Percentiles rank a stretch among this genome's conserved stretches.
Conservation (phyloP, 2,797 vertebrate species). For the Dicrostonyx torquatus region DNA sequence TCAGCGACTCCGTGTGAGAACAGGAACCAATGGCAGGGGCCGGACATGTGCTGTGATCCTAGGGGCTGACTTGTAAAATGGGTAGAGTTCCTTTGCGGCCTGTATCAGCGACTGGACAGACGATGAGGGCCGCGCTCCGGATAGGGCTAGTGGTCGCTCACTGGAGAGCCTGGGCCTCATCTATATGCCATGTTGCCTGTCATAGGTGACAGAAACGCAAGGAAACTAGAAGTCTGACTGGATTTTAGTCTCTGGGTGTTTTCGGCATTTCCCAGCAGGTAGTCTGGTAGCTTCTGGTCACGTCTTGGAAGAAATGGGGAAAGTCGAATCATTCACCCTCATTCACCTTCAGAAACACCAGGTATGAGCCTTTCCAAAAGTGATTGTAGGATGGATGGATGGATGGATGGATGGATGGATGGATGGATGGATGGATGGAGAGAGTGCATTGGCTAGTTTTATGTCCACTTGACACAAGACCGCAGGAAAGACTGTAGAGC, state of each 20-base stretch:
- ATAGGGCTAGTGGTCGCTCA: rapidly evolving
- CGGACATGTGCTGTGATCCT: neutral
- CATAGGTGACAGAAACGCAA: neutral
- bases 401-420: no score
- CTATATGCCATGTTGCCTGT: neutral
- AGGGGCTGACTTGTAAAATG: neutral
- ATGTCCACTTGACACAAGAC: no score
- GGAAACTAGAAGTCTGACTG: neutral
- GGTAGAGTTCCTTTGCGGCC: neutral
- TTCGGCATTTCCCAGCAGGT: no score
- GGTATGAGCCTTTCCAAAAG: no score
- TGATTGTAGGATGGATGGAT: no score
- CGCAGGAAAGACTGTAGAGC: no score
- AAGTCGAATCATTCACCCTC: no score
- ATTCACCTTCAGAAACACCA: no score
- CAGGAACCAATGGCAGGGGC: neutral
- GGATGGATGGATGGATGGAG: rapidly evolving
- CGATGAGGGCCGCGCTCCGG: neutral
- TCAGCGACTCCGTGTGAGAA: neutral
- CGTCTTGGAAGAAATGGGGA: no score
- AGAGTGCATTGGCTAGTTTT: no score
- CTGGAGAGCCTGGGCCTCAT: neutral
- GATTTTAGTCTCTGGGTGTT: no score
- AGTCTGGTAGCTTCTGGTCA: no score
- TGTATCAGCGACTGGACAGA: neutral